Conservation (phyloP, 2,888 invertebrate species). For the Melanchra persicariae region DNA sequence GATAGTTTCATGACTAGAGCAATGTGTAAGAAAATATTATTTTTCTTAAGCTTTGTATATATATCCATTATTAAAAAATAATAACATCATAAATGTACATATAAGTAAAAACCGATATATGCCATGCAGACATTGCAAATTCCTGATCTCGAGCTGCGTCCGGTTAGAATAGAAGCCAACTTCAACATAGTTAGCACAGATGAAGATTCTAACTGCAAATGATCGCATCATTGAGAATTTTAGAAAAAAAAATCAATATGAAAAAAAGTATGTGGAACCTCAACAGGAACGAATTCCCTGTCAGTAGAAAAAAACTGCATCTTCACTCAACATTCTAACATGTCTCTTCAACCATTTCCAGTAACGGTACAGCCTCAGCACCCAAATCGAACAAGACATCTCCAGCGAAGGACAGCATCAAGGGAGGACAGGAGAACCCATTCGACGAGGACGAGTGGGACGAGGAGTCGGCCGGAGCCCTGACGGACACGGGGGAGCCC, state of each 20-base stretch:
- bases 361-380: conserved; percentile 85
- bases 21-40: too few species aligned
- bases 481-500: conserved; percentile 98
- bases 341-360: conserved; percentile 61
- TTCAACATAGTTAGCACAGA: too few species aligned
- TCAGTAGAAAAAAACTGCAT: not conserved
- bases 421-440: conserved; percentile 93
- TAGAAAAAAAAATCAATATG: too few species aligned
- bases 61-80: too few species aligned
- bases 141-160: not conserved
- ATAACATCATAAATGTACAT: too few species aligned
- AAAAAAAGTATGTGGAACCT: too few species aligned
- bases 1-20: too few species aligned
- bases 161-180: not conserved
- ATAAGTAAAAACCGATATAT: too few species aligned
- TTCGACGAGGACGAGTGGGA: conserved; percentile 96
- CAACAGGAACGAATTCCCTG: too few species aligned
- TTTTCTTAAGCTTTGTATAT: too few species aligned
- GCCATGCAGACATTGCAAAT: not conserved
- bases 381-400: conserved; percentile 84
- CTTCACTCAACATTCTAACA: not conserved
- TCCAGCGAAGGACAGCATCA: conserved; percentile 79
- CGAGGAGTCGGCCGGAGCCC: conserved; percentile 95
- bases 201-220: too few species aligned
- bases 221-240: too few species aligned